Percentiles rank a stretch among this genome's conserved stretches.
These are phyloP conservation scores for Varecia variegata DNA, from an alignment of 2,797 vertebrate species.

Conservation along the genomic window DNA sequence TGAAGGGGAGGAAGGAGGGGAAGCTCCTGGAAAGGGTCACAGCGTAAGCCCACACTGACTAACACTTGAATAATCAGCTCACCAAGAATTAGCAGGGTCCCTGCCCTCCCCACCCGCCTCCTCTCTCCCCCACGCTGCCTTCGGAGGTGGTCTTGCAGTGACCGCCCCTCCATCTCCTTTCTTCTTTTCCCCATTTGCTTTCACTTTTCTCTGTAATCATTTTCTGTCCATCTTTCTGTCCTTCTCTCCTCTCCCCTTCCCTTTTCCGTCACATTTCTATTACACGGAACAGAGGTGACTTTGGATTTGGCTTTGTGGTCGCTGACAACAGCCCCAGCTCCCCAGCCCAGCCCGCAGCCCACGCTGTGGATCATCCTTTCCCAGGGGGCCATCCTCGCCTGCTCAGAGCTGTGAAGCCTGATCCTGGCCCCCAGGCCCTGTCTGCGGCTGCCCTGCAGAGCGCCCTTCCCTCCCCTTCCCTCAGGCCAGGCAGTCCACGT, in stretches of 20 bases:
- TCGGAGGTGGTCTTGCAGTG: not conserved
- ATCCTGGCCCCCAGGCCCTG: not conserved
- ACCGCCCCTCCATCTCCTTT: not conserved
- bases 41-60: not conserved
- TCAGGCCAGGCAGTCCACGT: rapidly evolving
- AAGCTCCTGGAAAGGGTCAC: not conserved
- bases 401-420: not conserved
- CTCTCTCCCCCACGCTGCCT: rapidly evolving
- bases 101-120: not conserved
- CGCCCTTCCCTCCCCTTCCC: not conserved
- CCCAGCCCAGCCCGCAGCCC: rapidly evolving
- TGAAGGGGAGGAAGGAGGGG: not conserved
- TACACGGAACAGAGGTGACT: not conserved
- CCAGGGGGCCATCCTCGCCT: rapidly evolving
- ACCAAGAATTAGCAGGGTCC: not conserved
- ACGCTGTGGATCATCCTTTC: rapidly evolving
- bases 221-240: not conserved
- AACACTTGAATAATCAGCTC: not conserved
- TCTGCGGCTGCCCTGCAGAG: not conserved
- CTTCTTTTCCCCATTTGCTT: not conserved
- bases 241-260: not conserved
- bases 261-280: not conserved
- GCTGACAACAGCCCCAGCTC: not conserved
- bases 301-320: not conserved
- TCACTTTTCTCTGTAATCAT: not conserved